phyloP scores from a whole-genome alignment of 2,888 invertebrate species.

The Spodoptera littoralis region DNA sequence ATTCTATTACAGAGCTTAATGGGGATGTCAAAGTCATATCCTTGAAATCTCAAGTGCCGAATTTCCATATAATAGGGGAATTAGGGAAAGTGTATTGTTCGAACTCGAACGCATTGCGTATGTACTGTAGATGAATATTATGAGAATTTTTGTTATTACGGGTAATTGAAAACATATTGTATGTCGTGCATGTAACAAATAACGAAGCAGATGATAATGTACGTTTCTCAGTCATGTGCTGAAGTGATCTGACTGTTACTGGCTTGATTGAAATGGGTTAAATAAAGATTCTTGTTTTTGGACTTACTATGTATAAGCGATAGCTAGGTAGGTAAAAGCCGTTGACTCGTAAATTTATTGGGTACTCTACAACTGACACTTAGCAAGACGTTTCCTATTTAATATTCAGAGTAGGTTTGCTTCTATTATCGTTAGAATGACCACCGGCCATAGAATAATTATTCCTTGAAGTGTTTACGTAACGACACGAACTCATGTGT shows the following conservation, averaged over 20 bases:
- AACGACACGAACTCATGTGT: slow-evolving; percentile 64
- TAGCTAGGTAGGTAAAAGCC: slow-evolving; percentile 4
- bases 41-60: slow-evolving; percentile 42
- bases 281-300: no score
- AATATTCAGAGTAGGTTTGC: slow-evolving; percentile 43
- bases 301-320: background rate
- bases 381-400: slow-evolving; percentile 28
- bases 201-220: no score
- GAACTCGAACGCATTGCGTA: slow-evolving; percentile 2
- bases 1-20: slow-evolving; percentile 49
- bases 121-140: no score
- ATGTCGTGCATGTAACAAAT: no score
- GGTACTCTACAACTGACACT: slow-evolving; percentile 17
- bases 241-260: no score
- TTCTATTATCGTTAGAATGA: slow-evolving; percentile 40
- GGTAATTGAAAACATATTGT: no score
- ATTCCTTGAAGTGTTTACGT: slow-evolving; percentile 61
- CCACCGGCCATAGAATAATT: slow-evolving; percentile 48
- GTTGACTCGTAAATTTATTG: slow-evolving; percentile 16
- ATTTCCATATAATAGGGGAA: slow-evolving; percentile 40
- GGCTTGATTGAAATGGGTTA: no score
- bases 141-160: no score
- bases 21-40: slow-evolving; percentile 42
- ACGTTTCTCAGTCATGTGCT: no score
- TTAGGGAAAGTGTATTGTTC: slow-evolving; percentile 38